These are phyloP conservation scores for Drosophila ohnishii DNA, from an alignment of 1,140 invertebrate genomes.

Conservation along the genomic window DNA sequence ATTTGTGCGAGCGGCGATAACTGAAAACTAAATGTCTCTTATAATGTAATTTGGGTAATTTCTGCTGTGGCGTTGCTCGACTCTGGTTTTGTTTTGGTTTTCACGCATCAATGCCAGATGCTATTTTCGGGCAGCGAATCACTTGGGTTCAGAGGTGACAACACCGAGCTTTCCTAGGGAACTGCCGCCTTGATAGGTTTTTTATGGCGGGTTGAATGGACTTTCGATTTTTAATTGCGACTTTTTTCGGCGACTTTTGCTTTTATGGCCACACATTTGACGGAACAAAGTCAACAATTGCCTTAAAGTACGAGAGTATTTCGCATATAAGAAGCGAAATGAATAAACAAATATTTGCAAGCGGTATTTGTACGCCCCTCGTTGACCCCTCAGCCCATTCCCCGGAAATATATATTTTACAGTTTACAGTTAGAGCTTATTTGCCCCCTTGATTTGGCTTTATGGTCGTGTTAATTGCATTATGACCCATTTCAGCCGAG, in stretches of 20 bases:
- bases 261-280: slow-evolving; percentile 59
- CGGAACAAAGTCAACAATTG: slow-evolving; percentile 67
- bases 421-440: slow-evolving; percentile 63
- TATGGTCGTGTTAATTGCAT: slow-evolving; percentile 70
- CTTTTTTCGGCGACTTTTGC: slow-evolving; percentile 21
- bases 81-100: slow-evolving; percentile 36
- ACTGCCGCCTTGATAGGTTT: slow-evolving; percentile 12
- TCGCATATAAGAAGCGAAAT: slow-evolving; percentile 36
- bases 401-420: slow-evolving; percentile 44
- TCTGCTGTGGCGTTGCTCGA: slow-evolving; percentile 23
- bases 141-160: slow-evolving; percentile 55
- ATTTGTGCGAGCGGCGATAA: slow-evolving; percentile 35
- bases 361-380: slow-evolving; percentile 37
- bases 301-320: slow-evolving; percentile 24
- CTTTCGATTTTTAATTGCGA: slow-evolving; percentile 66
- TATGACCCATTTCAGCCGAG: slow-evolving; percentile 69
- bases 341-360: slow-evolving; percentile 72
- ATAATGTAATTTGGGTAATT: slow-evolving; percentile 68
- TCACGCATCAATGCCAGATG: slow-evolving; percentile 68
- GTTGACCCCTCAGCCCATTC: slow-evolving; percentile 10
- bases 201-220: slow-evolving; percentile 65
- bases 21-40: slow-evolving; percentile 66
- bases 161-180: slow-evolving; percentile 25
- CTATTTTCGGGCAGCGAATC: slow-evolving; percentile 66
- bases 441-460: slow-evolving; percentile 65